Percentiles rank a stretch among this genome's conserved stretches.
phyloP scores from a whole-genome alignment of 2,888 invertebrate genomes.

The Polydrusus cervinus region DNA sequence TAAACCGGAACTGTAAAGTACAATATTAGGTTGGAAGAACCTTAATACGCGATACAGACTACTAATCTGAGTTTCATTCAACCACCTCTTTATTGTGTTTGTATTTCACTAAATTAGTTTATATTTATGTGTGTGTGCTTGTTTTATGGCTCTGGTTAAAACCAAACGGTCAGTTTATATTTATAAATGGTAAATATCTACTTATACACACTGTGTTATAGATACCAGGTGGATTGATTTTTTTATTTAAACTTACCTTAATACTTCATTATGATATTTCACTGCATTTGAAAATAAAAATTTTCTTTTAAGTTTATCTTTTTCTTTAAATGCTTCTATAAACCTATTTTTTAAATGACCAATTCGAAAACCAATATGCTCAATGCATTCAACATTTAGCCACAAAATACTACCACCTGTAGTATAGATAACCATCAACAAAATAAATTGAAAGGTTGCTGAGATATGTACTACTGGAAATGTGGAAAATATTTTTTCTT shows the following conservation, averaged over 20 bases:
- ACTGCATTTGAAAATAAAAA: slow-evolving; percentile 45
- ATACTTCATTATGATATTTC: slow-evolving; percentile 52
- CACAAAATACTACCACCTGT: slow-evolving; percentile 51
- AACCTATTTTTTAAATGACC: slow-evolving; percentile 50
- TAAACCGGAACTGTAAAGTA: no score
- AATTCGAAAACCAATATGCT: slow-evolving; percentile 55
- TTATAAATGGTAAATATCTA: no score
- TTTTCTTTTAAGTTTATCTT: slow-evolving; percentile 27
- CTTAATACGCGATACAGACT: no score
- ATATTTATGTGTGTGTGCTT: no score
- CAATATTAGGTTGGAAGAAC: no score
- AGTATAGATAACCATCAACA: slow-evolving; percentile 40
- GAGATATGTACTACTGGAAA: not conserved
- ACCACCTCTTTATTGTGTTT: no score
- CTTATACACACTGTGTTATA: no score
- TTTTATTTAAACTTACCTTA: slow-evolving; percentile 36
- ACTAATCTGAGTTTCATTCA: no score
- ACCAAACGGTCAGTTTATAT: no score
- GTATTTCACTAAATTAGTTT: no score
- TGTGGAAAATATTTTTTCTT: slow-evolving; percentile 22
- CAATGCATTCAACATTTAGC: slow-evolving; percentile 52
- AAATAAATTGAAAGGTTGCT: slow-evolving; percentile 34
- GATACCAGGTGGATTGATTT: no score
- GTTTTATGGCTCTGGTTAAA: no score
- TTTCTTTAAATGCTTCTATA: slow-evolving; percentile 44